These are phyloP conservation scores for Calyptomena viridis DNA, from an alignment of 2,113 vertebrate species.

Conservation along the genomic window DNA sequence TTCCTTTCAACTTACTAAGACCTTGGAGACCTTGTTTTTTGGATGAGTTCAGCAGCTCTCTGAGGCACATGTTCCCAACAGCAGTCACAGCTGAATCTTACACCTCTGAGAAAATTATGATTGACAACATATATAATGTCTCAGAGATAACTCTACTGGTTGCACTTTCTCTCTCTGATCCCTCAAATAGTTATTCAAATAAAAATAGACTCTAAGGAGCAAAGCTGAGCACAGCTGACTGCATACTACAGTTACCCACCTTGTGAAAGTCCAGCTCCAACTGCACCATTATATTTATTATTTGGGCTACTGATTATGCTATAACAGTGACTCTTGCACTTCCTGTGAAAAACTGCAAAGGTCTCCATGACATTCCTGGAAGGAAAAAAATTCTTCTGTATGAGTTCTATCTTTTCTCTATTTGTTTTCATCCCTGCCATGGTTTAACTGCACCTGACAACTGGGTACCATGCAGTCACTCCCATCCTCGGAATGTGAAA, in stretches of 20 bases:
- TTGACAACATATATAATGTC: neutral
- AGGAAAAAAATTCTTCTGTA: neutral
- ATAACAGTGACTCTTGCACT: neutral
- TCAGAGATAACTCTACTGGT: neutral
- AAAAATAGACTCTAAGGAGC: neutral
- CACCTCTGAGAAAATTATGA: neutral
- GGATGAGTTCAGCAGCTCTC: neutral
- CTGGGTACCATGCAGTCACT: neutral
- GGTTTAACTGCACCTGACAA: neutral
- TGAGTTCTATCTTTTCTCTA: neutral
- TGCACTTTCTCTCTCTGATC: neutral
- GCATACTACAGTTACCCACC: neutral
- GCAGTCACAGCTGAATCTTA: neutral
- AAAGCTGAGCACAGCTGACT: neutral
- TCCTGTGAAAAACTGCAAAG: neutral
- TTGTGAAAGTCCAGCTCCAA: neutral
- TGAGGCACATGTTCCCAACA: neutral
- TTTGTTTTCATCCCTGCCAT: neutral
- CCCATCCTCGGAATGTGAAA: too few relatives aligned
- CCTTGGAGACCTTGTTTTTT: neutral
- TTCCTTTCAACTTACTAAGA: neutral
- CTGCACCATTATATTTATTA: too few relatives aligned
- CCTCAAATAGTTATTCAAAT: neutral
- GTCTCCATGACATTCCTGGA: rapidly evolving
- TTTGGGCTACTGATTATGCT: neutral